Evolutionary conservation across 2,113 vertebrate species (phyloP), one percentile per base, ranked within the genome.

Genomic region (Nematolebias whitei): DNA sequence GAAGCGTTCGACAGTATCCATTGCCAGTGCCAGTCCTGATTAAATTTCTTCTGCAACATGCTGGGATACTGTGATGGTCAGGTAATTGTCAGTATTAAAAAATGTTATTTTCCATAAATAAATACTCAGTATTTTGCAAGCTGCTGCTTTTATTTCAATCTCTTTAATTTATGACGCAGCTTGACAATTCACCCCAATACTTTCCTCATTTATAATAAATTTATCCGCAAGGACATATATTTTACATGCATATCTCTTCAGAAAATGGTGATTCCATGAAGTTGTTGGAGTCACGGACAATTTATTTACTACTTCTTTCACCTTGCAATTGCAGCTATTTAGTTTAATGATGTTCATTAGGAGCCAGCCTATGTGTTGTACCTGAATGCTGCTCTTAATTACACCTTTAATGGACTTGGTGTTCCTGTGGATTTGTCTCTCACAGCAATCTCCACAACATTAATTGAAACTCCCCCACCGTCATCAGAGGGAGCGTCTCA

Each of bases 381-480:
- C 74, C 72, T 71, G 83, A 76, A 76, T 75, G 67, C 67, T 52
- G n/a, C 40, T 49, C 79, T 83, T 89, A 88, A 87, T 89, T 90
- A 85, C 76, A 68, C 59, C 74, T 53, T 82, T 88, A 87, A 86
- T 88, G 74, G 84, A 82, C 80, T 86, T 23, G 1, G 57, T 68
- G 69, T 84, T 85, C 76, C 76, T 50, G 79, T 79, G 85, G 82
- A 71, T 89, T 76, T 26, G 57, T 76, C 79, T 88, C 84, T 74
- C 68, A 55, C 8, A 35, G 77, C 71, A 83, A 87, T 85, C 85
- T 89, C 84, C 87, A 83, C 76, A 78, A 48, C 71, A 67, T 85
- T 87, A 90, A 90, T 86, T 87, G 86, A 85, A 88, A 83, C 76
- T 71, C 84, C 82, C 66, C 79, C 76, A 69, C 78, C 78, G 73